Conservation (phyloP, 1,140 invertebrate species). For the Brachionus rotundiformis region DNA sequence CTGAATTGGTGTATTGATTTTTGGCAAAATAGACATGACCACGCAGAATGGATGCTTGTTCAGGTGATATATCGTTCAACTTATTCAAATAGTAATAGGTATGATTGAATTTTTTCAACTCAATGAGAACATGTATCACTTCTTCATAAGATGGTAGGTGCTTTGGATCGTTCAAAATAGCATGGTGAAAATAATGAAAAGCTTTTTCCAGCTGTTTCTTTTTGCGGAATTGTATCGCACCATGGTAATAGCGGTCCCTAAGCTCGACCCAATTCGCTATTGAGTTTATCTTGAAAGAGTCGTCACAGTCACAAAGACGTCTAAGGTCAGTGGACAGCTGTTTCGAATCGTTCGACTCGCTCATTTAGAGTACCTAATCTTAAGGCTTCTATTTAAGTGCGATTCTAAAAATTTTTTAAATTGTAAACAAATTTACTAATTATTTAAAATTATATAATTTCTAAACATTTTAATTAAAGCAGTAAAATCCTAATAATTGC, state of each 20-base stretch:
- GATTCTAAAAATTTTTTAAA: background rate
- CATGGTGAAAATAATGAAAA: constrained; percentile 41
- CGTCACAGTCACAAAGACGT: constrained; percentile 21
- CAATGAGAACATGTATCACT: constrained; percentile 13
- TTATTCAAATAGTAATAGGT: constrained; percentile 29
- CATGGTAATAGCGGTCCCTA: constrained; percentile 17
- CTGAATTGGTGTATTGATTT: constrained; percentile 40
- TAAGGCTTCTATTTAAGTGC: background rate
- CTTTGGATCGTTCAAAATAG: constrained; percentile 28
- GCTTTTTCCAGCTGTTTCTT: constrained; percentile 38
- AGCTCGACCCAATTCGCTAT: constrained; percentile 35
- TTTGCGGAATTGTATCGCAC: background rate
- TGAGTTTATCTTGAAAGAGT: constrained; percentile 18
- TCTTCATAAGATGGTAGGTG: constrained; percentile 30
- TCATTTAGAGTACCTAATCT: background rate
- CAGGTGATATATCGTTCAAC: constrained; percentile 2
- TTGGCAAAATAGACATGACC: constrained; percentile 33
- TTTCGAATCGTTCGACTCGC: constrained; percentile 26
- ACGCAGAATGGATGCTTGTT: background rate
- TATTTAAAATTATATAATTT: constrained; percentile 8
- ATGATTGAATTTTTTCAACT: constrained; percentile 23
- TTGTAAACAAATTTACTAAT: constrained; percentile 10
- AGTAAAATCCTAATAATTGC: background rate
- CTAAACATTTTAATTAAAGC: background rate
- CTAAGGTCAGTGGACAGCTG: background rate